Evolutionary conservation across 2,113 vertebrate genomes (phyloP), one percentile per base, ranked within the genome.

Genomic region (Leptobrachium leishanense): DNA sequence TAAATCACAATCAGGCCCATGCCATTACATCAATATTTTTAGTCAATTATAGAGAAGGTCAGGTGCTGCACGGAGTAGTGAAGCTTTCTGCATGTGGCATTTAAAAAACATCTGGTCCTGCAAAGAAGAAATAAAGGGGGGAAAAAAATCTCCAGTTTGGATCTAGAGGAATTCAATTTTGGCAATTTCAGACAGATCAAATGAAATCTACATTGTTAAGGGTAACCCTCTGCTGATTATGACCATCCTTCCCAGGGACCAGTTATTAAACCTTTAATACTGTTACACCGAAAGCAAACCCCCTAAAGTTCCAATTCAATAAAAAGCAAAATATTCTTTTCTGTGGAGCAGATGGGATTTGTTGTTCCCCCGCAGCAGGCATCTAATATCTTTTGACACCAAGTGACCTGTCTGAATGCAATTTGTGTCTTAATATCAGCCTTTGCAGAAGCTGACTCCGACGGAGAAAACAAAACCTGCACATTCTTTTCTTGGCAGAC

Each of bases 251-350:
- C 92, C 87, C 86, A 89, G 92, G 91, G 93, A 90, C 92, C 86
- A 92, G 90, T 92, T 92, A 90, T 89, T 91, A 90, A 82, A 90
- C 86, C 93, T 59, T 31, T 88, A 91, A 93, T 94, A 90, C 87
- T 91, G 86, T 88, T 88, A 81, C 94, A 92, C 95, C 93, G 90
- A 95, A 93, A 91, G 85, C 85, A 95, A 97, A 97, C 97, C 96
- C 96, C 97, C 20, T 31, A 31, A 89, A 91, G 96, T 98, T 98
- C 95, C 92, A 92, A 94, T 97, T 97, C 95, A 98, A 98, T 99
- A 96, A 96, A 96, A 97, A 98, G 97, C 96, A 98, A 98, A 98
- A 98, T 98, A 97, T 97, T 96, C 94, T 97, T 95, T 96, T 95
- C 93, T 93, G 91, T 91, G 93, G 92, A 92, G 93, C 96, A 96